phyloP scores from a whole-genome alignment of 2,113 vertebrate species.

The Oryzias celebensis region DNA sequence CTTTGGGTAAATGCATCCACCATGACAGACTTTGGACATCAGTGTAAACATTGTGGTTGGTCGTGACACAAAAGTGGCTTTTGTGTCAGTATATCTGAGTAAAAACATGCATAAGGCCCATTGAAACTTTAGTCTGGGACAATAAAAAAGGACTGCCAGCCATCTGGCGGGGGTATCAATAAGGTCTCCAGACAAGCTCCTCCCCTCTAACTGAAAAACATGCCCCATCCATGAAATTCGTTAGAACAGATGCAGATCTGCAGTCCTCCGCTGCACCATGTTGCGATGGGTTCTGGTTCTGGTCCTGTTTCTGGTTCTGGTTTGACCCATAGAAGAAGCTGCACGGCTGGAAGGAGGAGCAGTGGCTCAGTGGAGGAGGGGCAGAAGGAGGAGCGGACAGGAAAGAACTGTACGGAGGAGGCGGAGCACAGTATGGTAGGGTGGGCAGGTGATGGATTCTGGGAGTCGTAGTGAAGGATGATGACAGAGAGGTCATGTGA shows the following conservation, averaged over 20 bases:
- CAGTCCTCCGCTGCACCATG: constrained; percentile 56
- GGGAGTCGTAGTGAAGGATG: constrained; percentile 48
- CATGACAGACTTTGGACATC: too few species aligned
- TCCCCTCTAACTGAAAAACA: constrained; percentile 62
- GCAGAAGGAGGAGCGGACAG: constrained; percentile 34
- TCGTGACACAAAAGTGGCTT: too few species aligned
- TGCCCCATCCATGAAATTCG: constrained; percentile 60
- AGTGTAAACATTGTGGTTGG: too few species aligned
- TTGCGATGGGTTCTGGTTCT: not conserved
- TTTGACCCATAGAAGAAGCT: constrained; percentile 57
- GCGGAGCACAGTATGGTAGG: constrained; percentile 46
- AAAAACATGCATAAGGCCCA: too few species aligned
- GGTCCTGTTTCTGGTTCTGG: constrained; percentile 22
- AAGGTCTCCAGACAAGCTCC: constrained; percentile 71
- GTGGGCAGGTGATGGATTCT: constrained; percentile 59
- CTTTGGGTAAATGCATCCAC: too few species aligned
- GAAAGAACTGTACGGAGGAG: constrained; percentile 47
- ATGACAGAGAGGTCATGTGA: constrained; percentile 51
- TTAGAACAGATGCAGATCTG: constrained; percentile 20
- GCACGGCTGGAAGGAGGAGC: constrained; percentile 32
- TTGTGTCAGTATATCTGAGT: too few species aligned
- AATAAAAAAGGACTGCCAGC: too few species aligned
- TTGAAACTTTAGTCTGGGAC: too few species aligned
- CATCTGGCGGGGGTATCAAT: constrained; percentile 24
- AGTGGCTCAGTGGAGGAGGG: constrained; percentile 42